Conservation (phyloP, 2,888 invertebrate species). For the Drosophila cognata region DNA sequence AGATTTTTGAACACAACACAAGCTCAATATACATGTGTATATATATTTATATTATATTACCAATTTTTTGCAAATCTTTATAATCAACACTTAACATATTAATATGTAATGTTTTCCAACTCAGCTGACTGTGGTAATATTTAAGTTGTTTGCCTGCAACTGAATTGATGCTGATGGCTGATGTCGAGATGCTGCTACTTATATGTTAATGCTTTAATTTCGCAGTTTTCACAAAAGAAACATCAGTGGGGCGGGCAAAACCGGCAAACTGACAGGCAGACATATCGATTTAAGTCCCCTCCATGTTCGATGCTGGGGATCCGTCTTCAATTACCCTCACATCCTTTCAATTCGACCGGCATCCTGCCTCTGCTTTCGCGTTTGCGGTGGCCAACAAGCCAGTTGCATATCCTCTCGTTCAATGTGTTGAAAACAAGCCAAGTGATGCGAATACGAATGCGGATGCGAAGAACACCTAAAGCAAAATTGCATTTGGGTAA, state of each 20-base stretch:
- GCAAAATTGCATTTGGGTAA: conserved; percentile 74
- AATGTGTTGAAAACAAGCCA: conserved; percentile 65
- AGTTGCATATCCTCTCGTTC: conserved; percentile 40
- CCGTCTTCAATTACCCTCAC: conserved; percentile 5
- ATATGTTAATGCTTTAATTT: conserved; percentile 72
- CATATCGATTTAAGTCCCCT: conserved; percentile 30
- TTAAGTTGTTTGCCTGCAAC: conserved; percentile 24
- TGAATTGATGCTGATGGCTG: conserved; percentile 30
- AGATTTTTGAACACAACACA: background rate
- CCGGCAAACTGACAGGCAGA: background rate
- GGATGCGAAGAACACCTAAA: conserved; percentile 65
- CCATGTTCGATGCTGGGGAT: background rate
- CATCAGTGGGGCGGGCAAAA: conserved; percentile 29
- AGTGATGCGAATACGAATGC: conserved; percentile 44
- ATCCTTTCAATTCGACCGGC: conserved; percentile 43
- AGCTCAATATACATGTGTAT: background rate
- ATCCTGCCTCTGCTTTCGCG: conserved; percentile 49
- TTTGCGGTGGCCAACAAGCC: conserved; percentile 70
- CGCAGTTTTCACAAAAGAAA: conserved; percentile 53
- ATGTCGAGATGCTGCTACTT: conserved; percentile 43
- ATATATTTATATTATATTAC: background rate
- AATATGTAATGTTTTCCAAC: background rate
- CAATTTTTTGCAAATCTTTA: background rate
- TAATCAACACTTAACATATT: background rate
- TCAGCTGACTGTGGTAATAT: background rate